Evolutionary conservation across 2,888 invertebrate genomes (phyloP).

Genomic region (Pycnomerus fuliginosus): DNA sequence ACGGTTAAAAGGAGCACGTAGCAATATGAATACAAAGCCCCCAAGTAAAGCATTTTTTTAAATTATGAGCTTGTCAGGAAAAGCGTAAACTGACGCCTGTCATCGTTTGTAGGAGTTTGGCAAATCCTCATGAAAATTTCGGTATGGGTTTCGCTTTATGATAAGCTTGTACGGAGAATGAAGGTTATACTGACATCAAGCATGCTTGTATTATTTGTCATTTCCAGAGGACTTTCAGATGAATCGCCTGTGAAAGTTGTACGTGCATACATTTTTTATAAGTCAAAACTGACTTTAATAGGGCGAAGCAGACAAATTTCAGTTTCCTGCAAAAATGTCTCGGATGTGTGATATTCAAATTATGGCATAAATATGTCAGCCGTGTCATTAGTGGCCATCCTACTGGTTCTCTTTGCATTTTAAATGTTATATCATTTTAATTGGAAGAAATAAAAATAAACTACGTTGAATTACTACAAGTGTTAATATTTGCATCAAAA

Average conservation of each 20-base stretch:
- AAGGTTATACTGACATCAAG: constrained; percentile 15
- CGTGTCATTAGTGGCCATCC: constrained; percentile 23
- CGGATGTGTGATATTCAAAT: constrained; percentile 28
- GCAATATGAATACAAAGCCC: constrained; percentile 18
- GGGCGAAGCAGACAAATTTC: constrained; percentile 4
- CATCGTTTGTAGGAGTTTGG: constrained; percentile 24
- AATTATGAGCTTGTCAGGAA: constrained; percentile 25
- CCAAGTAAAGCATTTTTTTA: constrained; percentile 23
- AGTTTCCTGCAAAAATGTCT: constrained; percentile 8
- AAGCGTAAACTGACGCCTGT: constrained; percentile 25
- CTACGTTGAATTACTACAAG: not conserved
- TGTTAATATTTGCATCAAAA: too few species aligned
- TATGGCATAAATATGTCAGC: constrained; percentile 28
- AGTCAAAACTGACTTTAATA: constrained; percentile 4
- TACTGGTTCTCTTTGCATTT: constrained; percentile 27
- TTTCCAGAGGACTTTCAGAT: constrained; percentile 15
- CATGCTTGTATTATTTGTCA: constrained; percentile 21
- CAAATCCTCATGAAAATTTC: constrained; percentile 25
- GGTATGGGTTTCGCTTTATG: constrained; percentile 20
- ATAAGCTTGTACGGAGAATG: constrained; percentile 17
- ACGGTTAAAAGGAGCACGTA: constrained; percentile 23
- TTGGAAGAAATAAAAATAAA: constrained; percentile 15
- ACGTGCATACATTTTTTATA: constrained; percentile 11
- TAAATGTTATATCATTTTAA: constrained; percentile 25
- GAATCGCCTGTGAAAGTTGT: constrained; percentile 11